phyloP scores from a whole-genome alignment of 2,113 vertebrate species.

The Vulpes lagopus region DNA sequence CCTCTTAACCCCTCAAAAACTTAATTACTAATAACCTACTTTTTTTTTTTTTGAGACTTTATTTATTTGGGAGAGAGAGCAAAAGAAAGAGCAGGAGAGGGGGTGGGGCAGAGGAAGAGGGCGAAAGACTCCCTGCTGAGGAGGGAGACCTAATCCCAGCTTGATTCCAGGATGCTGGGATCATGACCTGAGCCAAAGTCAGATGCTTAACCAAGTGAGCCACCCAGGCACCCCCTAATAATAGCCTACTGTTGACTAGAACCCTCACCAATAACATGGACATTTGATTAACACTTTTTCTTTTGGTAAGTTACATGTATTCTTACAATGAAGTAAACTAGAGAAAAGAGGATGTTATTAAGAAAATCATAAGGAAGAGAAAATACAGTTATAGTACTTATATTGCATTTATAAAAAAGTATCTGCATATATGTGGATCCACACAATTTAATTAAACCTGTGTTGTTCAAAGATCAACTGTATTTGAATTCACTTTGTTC shows the following conservation, averaged over 20 bases:
- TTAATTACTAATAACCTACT: not conserved
- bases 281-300: not conserved
- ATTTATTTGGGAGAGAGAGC: not conserved
- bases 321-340: not conserved
- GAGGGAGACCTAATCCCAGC: not conserved
- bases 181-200: not conserved
- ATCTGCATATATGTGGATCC: not conserved
- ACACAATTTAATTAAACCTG: not conserved
- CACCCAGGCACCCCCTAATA: not conserved
- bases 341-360: not conserved
- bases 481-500: not conserved
- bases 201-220: not conserved
- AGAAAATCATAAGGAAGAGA: not conserved
- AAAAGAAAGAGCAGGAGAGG: not conserved
- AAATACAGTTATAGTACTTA: not conserved
- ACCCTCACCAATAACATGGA: not conserved
- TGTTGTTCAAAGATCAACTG: not conserved
- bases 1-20: not conserved
- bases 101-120: not conserved
- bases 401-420: not conserved
- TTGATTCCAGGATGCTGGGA: not conserved
- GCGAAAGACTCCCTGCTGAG: not conserved
- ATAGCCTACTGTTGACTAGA: not conserved
- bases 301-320: not conserved
- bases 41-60: not conserved